Base-by-base conservation (phyloP, 1,140 invertebrate species). In the Zaprionus inermis region DNA sequence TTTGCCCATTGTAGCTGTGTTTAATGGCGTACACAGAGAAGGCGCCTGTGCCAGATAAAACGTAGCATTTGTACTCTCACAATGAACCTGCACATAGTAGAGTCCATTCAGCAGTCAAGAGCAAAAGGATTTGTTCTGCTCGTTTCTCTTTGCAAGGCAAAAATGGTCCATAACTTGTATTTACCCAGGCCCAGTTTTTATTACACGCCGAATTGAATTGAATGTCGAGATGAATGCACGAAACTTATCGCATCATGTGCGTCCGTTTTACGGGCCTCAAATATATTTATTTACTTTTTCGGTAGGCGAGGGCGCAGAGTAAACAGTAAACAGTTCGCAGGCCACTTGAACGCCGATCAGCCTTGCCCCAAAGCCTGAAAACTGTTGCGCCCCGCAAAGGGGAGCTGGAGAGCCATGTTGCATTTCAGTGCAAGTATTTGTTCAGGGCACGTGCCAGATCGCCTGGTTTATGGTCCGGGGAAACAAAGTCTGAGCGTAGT, bases 171-270 rank as follows among this genome's bases (percentile, higher is more conserved):
- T 83, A 83, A 72, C 72, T 83, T 79, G 61, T 76, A 46, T 83
- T 76, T 65, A 64, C 46, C 44, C 44, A 56, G 30, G 52, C 36
- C 60, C 34, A 30, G 46, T 51, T 64, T 77, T 79, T 76, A 79
- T 79, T 68, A 51, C 61, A n/a, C 44, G 38, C 16, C 36, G 67
- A 71, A 71, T 64, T 75, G 67, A 75, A 76, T 76, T 34, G 46
- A 65, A 73, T 70, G 60, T 61, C 54, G 60, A 67, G 60, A 56
- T 16, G 59, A 24, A 18, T 70, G 30, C 36, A 59, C 34, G 38
- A 56, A 71, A 78, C 81, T 80, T 84, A 83, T 79, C 41, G 72
- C 76, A 78, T 57, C 59, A 63, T 81, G 80, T 54, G 57, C 72
- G 67, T 72, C 30, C 59, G 32, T 22, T 49, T 54, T 76, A 83